Evolutionary conservation across 2,888 invertebrate species (phyloP).

Genomic region (Cryptocephalus moraei): DNA sequence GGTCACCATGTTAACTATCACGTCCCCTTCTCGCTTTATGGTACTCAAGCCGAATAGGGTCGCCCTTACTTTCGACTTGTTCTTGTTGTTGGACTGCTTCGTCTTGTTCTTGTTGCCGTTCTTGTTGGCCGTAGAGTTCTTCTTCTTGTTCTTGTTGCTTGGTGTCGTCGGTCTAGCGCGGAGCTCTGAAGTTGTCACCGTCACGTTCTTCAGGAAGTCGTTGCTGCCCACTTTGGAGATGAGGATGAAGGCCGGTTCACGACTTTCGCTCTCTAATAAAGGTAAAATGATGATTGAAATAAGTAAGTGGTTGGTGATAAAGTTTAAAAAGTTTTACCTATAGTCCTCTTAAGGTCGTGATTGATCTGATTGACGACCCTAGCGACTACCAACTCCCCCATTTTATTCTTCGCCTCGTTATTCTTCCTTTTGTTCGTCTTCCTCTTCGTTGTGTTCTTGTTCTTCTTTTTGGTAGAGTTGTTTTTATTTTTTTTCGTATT

Average conservation of each 20-base stretch:
- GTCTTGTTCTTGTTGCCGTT: slow-evolving; percentile 9
- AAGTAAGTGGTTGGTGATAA: no score
- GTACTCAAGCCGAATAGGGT: slow-evolving; percentile 73
- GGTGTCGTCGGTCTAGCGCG: slow-evolving; percentile 18
- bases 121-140: slow-evolving; percentile 22
- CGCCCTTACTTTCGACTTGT: slow-evolving; percentile 59
- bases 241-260: slow-evolving; percentile 32
- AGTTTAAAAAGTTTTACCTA: slow-evolving; percentile 7
- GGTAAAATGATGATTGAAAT: no score
- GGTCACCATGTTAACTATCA: slow-evolving; percentile 66
- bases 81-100: slow-evolving; percentile 34
- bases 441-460: slow-evolving; percentile 4
- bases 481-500: slow-evolving; percentile 17
- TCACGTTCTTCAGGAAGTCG: slow-evolving; percentile 12
- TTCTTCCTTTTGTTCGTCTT: slow-evolving; percentile 5
- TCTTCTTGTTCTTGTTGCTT: slow-evolving; percentile 24
- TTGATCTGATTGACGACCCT: slow-evolving; percentile 16
- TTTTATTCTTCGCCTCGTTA: slow-evolving; percentile 24
- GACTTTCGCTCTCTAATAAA: slow-evolving; percentile 22
- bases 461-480: slow-evolving; percentile 19
- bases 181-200: slow-evolving; percentile 14
- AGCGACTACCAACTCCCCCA: slow-evolving; percentile 32
- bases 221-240: slow-evolving; percentile 29
- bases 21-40: slow-evolving; percentile 68
- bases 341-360: slow-evolving; percentile 4